Evolutionary conservation across 2,888 invertebrate species (phyloP).

Genomic region (Mimumesa dahlbomi): DNA sequence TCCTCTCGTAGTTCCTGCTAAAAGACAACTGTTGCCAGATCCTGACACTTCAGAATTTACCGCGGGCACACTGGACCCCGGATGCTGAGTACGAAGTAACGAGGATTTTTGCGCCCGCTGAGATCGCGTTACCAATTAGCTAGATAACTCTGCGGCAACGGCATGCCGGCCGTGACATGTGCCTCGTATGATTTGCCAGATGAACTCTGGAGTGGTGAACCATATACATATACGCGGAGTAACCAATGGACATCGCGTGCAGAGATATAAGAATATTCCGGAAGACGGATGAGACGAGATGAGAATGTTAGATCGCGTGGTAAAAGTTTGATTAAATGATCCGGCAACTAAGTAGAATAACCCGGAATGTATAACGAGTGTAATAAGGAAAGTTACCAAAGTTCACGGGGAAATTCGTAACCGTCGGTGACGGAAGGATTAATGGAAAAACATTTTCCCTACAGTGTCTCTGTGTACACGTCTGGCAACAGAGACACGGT

Average conservation of each 20-base stretch:
- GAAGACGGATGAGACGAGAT: not conserved
- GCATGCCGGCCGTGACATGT: too few relatives aligned
- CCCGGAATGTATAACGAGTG: constrained; percentile 5
- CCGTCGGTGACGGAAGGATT: constrained; percentile 8
- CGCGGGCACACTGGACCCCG: not conserved
- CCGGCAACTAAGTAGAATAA: not conserved
- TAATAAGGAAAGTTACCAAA: constrained; percentile 41
- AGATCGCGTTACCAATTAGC: constrained; percentile 20
- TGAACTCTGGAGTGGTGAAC: too few relatives aligned
- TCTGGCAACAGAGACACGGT: not conserved
- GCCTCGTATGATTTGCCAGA: too few relatives aligned
- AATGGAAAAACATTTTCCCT: constrained; percentile 12
- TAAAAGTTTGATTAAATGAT: constrained; percentile 49
- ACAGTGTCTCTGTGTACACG: not conserved
- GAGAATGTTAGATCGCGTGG: too few relatives aligned
- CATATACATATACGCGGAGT: too few relatives aligned
- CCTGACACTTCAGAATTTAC: not conserved
- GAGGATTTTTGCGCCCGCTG: not conserved
- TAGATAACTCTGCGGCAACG: not conserved
- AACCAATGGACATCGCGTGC: too few relatives aligned
- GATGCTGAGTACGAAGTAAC: not conserved
- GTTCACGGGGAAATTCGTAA: constrained; percentile 26
- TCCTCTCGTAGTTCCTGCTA: constrained; percentile 31
- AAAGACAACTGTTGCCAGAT: constrained; percentile 45
- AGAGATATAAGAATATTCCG: not conserved